phyloP scores from a whole-genome alignment of 2,113 vertebrate species.

The Nesogale talazaci region DNA sequence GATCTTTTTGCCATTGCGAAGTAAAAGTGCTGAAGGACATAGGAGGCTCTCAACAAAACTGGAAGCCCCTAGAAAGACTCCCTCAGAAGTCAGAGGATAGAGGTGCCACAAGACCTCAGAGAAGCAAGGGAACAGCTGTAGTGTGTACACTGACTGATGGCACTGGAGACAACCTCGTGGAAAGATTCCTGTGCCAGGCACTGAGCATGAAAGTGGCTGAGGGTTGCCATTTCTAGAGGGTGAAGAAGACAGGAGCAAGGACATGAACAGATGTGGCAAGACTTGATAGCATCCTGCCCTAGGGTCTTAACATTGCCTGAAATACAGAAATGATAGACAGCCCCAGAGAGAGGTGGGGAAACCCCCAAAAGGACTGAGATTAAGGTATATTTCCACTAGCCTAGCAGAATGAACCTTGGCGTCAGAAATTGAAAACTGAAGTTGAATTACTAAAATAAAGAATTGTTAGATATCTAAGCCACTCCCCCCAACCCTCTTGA shows the following conservation, averaged over 20 bases:
- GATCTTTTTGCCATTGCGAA: conserved; percentile 22
- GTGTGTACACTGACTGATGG: not conserved
- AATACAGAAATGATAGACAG: conserved; percentile 70
- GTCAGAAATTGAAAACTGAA: conserved; percentile 72
- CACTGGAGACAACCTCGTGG: not conserved
- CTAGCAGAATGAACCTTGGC: conserved; percentile 68
- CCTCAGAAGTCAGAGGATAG: not conserved
- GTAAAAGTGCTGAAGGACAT: not conserved
- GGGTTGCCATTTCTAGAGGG: not conserved
- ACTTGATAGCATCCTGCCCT: not conserved
- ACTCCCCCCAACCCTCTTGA: not conserved
- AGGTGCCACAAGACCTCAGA: not conserved
- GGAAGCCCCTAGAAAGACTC: not conserved
- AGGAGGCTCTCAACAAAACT: not conserved
- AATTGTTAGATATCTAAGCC: conserved; percentile 49
- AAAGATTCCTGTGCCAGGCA: not conserved
- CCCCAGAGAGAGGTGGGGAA: conserved; percentile 70
- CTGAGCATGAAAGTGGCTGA: not conserved
- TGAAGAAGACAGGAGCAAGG: not conserved
- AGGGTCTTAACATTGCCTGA: conserved; percentile 42
- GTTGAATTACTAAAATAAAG: conserved; percentile 67
- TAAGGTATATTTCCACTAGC: conserved; percentile 78
- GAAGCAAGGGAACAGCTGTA: not conserved
- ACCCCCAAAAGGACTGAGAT: conserved; percentile 68
- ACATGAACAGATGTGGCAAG: conserved; percentile 2